These are phyloP conservation scores for Cephus cinctus DNA, from an alignment of 1,140 invertebrate genomes.

Conservation along the genomic window DNA sequence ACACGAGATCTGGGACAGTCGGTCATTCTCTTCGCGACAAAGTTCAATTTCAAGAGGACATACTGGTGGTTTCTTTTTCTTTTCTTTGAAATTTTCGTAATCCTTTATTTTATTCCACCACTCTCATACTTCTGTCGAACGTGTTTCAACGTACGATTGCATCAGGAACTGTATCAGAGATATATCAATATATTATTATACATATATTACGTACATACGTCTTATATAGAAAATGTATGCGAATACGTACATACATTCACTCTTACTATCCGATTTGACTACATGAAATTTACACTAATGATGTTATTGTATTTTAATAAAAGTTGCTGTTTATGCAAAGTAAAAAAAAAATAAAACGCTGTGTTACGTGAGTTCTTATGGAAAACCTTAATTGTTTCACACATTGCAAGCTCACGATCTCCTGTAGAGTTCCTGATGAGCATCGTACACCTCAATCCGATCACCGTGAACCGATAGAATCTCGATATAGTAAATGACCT, in stretches of 20 bases:
- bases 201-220: too few relatives aligned
- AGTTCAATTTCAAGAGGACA: too few relatives aligned
- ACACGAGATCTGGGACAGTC: too few relatives aligned
- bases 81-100: too few relatives aligned
- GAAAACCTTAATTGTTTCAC: constrained; percentile 38
- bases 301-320: constrained; percentile 54
- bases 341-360: constrained; percentile 46
- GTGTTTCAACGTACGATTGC: too few relatives aligned
- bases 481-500: too few relatives aligned
- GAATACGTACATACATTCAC: constrained; percentile 7
- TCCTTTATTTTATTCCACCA: too few relatives aligned
- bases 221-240: constrained; percentile 15
- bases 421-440: constrained; percentile 43
- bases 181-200: constrained; percentile 21
- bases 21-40: too few relatives aligned
- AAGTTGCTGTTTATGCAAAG: constrained; percentile 48
- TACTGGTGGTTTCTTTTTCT: too few relatives aligned
- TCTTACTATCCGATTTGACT: constrained; percentile 2
- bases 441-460: too few relatives aligned
- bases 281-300: constrained; percentile 33
- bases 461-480: too few relatives aligned
- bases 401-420: constrained; percentile 31
- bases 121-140: too few relatives aligned
- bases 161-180: constrained; percentile 42
- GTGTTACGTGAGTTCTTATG: constrained; percentile 50